A percentile compares a stretch with the other conserved stretches of the same genome.
phyloP scores from a whole-genome alignment of 2,113 vertebrate genomes.

The Hippocampus abdominalis region DNA sequence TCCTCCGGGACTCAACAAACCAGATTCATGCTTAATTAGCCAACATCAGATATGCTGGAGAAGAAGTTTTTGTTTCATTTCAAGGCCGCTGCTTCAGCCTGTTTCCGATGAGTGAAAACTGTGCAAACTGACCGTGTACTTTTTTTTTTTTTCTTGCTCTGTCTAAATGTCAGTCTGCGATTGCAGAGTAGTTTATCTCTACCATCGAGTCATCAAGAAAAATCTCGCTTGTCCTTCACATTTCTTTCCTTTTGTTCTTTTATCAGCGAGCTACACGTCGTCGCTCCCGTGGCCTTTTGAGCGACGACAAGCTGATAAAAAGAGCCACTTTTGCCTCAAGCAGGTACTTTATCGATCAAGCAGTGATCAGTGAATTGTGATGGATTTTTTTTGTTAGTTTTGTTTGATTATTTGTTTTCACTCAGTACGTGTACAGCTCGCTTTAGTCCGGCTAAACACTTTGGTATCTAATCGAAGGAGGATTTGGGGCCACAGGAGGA shows the following conservation, averaged over 20 bases:
- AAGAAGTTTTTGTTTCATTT: neutral
- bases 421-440: neutral
- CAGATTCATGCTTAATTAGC: conserved; percentile 4
- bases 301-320: conserved; percentile 19
- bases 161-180: conserved; percentile 1
- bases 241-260: conserved; percentile 18
- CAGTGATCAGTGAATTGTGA: neutral
- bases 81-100: neutral
- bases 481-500: neutral
- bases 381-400: neutral
- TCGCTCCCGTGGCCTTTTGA: conserved; percentile 38
- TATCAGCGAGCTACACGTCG: conserved; percentile 12
- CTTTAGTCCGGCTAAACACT: neutral
- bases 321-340: conserved; percentile 5
- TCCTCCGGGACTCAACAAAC: conserved; percentile 4
- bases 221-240: conserved; percentile 5
- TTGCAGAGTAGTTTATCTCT: conserved; percentile 8
- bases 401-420: neutral
- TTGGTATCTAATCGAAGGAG: neutral
- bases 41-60: neutral
- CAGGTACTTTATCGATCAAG: conserved; percentile 17
- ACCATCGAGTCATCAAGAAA: conserved; percentile 13
- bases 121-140: neutral
- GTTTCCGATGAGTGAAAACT: neutral
- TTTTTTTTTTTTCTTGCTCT: neutral